Evolutionary conservation across 2,797 vertebrate genomes (phyloP), one percentile per base, ranked within the genome.

Genomic region (Trematomus bernacchii): DNA sequence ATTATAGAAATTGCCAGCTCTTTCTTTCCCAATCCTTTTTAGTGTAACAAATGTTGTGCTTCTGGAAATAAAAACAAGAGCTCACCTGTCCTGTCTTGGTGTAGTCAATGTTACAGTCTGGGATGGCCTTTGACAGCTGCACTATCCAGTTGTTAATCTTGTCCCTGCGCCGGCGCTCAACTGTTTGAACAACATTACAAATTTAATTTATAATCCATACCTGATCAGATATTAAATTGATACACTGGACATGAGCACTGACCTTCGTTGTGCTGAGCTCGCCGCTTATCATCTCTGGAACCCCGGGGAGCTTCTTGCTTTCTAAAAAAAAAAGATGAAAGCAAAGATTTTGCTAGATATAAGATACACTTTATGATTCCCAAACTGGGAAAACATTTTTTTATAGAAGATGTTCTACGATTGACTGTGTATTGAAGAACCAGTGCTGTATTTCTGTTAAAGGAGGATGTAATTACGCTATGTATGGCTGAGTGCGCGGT

Each of bases 91-190:
- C 96, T 0, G 96, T 97, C 87, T 99, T 99, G 87, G 96, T 97
- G 65, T 96, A 96, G 73, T 99, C 98, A 66, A 97, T 92, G 18
- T 95, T 96, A 79, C 97, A 97, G 91, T 98, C 97, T 0, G 97
- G 97, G 85, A 99, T 97, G 69, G 96, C 95, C 92, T 99, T 98
- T 3, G 97, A 99, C 33, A 98, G 95, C 92, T 97, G 97, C 71
- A 98, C 96, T 0, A 98, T 98, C 98, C 97, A 99, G 91, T 98
- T 98, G 91, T 98, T 98, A 81, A 99, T 98, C 91, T 99, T 98
- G 89, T 98, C 97, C 55, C 97, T 85, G 63, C 97, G 96, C 43
- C 97, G 93, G 30, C 97, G 97, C 86, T 98, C 98, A 86, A 99
- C 97, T 99, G 89, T 52, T 19, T 47, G 53, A 58, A 73, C 1